Evolutionary conservation across 2,888 invertebrate species (phyloP), one percentile per base, ranked within the genome.

Genomic region (Melipona bicolor): DNA sequence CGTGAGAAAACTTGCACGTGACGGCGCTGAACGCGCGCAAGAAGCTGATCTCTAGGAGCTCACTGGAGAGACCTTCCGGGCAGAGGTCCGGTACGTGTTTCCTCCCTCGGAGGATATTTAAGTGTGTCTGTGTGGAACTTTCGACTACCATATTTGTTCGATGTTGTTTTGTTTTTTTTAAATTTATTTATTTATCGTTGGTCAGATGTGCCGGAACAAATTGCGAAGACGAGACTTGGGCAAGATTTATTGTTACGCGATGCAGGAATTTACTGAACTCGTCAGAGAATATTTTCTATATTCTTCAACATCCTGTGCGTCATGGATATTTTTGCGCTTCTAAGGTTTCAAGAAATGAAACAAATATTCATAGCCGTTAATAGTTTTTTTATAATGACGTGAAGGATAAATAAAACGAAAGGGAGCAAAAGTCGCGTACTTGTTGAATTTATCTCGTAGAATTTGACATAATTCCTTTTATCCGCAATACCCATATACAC

Each of bases 1-100:
- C 88, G 88, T 85, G 89, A 84, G 88, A 80, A 88, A 79, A 81
- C 81, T 77, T 83, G 77, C 88, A 88, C 86, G 88, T 88, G 88
- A 87, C 84, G 36, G 77, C 72, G 65, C 65, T 43, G 68, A 59
- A 65, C 75, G 71, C 56, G 73, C 49, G 43, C 32, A 64, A 59
- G 67, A n/a, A 67, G 21, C 24, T 27, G 24, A 64, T 74, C 74
- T 61, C 52, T 19, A 65, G 64, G 64, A 64, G n/a, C 6, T 36
- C 19, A 52, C 24, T 4, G 0, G 21, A 24, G 27, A 68, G 24
- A n/a, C 62, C 19, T 43, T 11, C 43, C 43, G 9, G 43, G 24
- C 2, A 5, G 6, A 43, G 13, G 24, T 19, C 1, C n/a, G 43
- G n/a, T n/a, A 4, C 36, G 56, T 43, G 43, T 17, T 56, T 24